Conservation (phyloP, 2,113 vertebrate species). For the Piaya cayana region DNA sequence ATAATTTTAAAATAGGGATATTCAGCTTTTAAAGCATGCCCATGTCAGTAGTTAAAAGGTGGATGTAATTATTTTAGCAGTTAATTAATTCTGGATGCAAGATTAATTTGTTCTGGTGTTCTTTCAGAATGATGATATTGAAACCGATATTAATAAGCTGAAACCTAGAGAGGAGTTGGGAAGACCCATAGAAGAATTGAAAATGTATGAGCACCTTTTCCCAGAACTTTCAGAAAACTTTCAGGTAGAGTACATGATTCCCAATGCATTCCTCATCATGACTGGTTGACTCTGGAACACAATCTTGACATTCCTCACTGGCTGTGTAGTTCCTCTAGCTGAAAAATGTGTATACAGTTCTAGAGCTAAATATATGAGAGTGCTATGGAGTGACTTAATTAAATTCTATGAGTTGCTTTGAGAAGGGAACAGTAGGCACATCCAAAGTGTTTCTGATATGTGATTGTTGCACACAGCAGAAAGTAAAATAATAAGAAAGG, state of each 20-base stretch:
- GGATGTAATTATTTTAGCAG: neutral
- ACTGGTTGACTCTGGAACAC: neutral
- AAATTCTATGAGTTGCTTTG: neutral
- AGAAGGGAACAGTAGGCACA: neutral
- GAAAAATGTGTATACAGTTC: neutral
- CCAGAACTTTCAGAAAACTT: slow-evolving; percentile 92
- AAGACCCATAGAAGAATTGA: slow-evolving; percentile 88
- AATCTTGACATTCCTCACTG: neutral
- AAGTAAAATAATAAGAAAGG: neutral
- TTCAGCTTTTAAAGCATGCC: neutral
- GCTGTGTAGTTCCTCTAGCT: neutral
- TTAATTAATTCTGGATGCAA: neutral
- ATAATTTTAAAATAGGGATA: neutral
- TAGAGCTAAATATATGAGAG: neutral
- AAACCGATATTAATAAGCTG: slow-evolving; percentile 95
- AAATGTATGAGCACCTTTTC: slow-evolving; percentile 92
- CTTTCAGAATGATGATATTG: slow-evolving; percentile 94
- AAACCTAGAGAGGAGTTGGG: slow-evolving; percentile 81
- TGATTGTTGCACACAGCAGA: neutral
- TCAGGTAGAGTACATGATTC: slow-evolving; percentile 78
- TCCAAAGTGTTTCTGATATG: neutral
- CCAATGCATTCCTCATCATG: neutral
- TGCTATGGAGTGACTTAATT: neutral
- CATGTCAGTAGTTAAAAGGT: neutral
- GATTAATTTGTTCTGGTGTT: slow-evolving; percentile 8